These are phyloP conservation scores for Leucophenga montana DNA, from an alignment of 2,888 invertebrate species.

Conservation along the genomic window DNA sequence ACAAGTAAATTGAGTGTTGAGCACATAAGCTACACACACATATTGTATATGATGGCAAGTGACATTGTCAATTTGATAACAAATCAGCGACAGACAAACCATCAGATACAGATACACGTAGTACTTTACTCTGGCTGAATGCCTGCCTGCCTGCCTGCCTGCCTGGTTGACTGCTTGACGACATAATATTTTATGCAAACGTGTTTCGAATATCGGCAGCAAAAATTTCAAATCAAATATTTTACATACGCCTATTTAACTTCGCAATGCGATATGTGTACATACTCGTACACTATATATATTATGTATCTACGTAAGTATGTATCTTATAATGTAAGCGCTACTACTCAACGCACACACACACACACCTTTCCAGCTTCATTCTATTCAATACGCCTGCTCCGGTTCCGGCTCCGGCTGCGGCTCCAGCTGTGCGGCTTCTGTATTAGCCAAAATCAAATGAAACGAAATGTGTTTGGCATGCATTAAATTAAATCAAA, in stretches of 20 bases:
- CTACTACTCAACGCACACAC: neutral
- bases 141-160: no score
- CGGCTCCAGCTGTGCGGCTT: neutral
- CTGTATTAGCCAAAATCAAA: constrained; percentile 15
- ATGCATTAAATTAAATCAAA: constrained; percentile 25
- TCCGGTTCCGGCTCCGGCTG: neutral
- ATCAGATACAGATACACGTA: constrained; percentile 2
- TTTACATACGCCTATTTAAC: constrained; percentile 2
- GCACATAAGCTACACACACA: neutral
- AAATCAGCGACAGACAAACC: neutral
- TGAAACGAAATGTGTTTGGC: constrained; percentile 17
- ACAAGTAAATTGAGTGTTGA: no score
- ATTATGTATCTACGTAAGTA: neutral
- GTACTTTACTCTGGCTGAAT: no score
- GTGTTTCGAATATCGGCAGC: constrained; percentile 44
- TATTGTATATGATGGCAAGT: neutral
- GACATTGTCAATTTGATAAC: constrained; percentile 23
- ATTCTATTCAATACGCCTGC: neutral
- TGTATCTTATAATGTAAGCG: neutral
- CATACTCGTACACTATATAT: neutral
- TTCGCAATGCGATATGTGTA: neutral
- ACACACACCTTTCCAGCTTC: neutral
- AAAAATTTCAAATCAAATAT: constrained; percentile 15
- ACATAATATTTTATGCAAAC: constrained; percentile 40
- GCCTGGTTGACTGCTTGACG: constrained; percentile 4